Evolutionary conservation across 2,797 vertebrate species (phyloP).

Genomic region (Falco naumanni): DNA sequence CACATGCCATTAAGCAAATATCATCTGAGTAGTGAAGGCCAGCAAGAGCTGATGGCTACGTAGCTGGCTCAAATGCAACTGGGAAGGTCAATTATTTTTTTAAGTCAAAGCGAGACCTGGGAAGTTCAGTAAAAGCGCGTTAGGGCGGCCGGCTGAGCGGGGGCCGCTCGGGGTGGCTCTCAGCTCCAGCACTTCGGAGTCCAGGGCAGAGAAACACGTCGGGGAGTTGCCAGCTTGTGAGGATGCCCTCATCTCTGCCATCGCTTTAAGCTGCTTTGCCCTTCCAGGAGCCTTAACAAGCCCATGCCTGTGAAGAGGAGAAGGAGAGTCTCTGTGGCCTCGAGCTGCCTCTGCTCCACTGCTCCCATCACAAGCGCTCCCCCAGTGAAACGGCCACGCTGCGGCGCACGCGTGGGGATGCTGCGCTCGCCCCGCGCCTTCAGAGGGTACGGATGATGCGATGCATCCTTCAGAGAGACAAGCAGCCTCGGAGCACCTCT

Average conservation of each 20-base stretch:
- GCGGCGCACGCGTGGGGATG: rapidly evolving
- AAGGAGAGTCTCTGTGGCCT: not conserved
- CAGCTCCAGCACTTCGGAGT: not conserved
- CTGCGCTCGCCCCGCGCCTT: rapidly evolving
- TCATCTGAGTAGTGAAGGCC: not conserved
- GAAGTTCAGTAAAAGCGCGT: not conserved
- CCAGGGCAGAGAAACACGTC: not conserved
- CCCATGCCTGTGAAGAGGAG: not conserved
- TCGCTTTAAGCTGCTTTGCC: not conserved
- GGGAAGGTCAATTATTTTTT: conserved; percentile 1
- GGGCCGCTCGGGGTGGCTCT: not conserved
- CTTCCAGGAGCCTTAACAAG: not conserved
- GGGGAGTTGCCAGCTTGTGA: not conserved
- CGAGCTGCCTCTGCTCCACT: rapidly evolving
- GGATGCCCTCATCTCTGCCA: not conserved
- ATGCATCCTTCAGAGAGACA: not conserved
- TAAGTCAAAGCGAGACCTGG: not conserved
- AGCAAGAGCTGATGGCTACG: not conserved
- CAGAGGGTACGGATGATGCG: rapidly evolving
- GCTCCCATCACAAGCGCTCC: rapidly evolving
- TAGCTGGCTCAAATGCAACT: not conserved
- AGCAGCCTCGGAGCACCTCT: not conserved
- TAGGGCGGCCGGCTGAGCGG: rapidly evolving
- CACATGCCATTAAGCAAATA: not conserved
- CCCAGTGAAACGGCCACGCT: rapidly evolving